Conservation (phyloP, 2,888 invertebrate species). For the Plagiodera versicolora region DNA sequence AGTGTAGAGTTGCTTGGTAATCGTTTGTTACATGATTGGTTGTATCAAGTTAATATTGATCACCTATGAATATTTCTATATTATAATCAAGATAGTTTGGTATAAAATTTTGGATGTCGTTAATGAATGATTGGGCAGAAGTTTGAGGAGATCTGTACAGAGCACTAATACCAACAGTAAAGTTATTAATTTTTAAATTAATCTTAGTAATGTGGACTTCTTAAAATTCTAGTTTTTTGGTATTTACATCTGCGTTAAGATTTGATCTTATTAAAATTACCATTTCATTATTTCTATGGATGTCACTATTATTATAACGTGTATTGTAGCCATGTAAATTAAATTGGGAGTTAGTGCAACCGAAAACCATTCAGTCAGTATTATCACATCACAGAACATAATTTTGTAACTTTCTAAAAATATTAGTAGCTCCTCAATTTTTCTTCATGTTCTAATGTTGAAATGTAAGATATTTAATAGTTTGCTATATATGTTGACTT, state of each 20-base stretch:
- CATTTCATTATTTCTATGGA: too few relatives aligned
- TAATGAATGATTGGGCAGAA: neutral
- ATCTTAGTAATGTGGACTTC: neutral
- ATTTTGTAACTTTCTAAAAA: too few relatives aligned
- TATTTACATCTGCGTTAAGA: too few relatives aligned
- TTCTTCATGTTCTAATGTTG: too few relatives aligned
- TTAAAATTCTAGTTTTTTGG: neutral
- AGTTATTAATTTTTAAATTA: neutral
- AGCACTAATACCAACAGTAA: neutral
- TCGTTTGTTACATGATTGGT: neutral
- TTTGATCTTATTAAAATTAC: too few relatives aligned
- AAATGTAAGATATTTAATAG: too few relatives aligned
- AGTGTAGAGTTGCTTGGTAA: conserved; percentile 2
- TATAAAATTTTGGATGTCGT: neutral
- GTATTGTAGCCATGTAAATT: too few relatives aligned
- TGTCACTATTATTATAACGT: too few relatives aligned
- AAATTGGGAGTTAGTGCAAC: too few relatives aligned
- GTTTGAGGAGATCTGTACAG: neutral
- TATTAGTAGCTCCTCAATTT: too few relatives aligned
- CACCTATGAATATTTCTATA: neutral
- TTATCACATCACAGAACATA: neutral
- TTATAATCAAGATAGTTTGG: neutral
- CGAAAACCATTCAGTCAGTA: neutral
- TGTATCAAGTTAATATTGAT: neutral
- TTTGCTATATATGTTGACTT: too few relatives aligned